Evolutionary conservation across 2,888 invertebrate genomes (phyloP).

Genomic region (Himalopsyche japonica): DNA sequence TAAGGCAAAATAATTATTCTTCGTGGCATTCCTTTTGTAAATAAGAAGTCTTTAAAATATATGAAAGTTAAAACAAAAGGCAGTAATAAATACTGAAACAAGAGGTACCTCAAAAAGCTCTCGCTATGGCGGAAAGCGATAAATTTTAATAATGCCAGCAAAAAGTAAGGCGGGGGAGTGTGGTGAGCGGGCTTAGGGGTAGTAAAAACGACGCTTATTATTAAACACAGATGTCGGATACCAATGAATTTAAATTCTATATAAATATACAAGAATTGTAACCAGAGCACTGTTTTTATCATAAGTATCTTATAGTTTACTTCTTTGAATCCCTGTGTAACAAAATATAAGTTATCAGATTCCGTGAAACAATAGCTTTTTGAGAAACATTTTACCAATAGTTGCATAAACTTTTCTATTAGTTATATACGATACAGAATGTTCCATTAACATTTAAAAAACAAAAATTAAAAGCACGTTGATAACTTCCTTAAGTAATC

Average conservation of each 20-base stretch:
- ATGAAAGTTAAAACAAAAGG: neutral
- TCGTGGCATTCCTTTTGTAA: neutral
- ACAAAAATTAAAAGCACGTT: too few relatives aligned
- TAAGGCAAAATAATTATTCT: neutral
- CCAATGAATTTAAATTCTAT: neutral
- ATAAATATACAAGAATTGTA: neutral
- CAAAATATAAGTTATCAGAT: too few relatives aligned
- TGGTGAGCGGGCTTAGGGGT: neutral
- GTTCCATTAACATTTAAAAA: too few relatives aligned
- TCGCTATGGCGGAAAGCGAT: slow-evolving; percentile 13
- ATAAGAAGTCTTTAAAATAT: neutral
- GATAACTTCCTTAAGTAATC: too few relatives aligned
- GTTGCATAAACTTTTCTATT: too few relatives aligned
- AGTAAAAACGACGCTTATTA: neutral
- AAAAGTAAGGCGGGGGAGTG: neutral
- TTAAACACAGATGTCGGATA: neutral
- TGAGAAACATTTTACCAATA: too few relatives aligned
- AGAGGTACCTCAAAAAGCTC: neutral
- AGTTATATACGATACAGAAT: too few relatives aligned
- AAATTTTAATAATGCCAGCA: slow-evolving; percentile 23
- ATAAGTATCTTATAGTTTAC: too few relatives aligned
- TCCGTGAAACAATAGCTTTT: too few relatives aligned
- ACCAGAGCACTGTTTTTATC: too few relatives aligned
- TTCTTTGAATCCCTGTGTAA: too few relatives aligned
- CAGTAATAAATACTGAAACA: neutral